Evolutionary conservation across 2,888 invertebrate species (phyloP).

Genomic region (Phanerotoma sp.): DNA sequence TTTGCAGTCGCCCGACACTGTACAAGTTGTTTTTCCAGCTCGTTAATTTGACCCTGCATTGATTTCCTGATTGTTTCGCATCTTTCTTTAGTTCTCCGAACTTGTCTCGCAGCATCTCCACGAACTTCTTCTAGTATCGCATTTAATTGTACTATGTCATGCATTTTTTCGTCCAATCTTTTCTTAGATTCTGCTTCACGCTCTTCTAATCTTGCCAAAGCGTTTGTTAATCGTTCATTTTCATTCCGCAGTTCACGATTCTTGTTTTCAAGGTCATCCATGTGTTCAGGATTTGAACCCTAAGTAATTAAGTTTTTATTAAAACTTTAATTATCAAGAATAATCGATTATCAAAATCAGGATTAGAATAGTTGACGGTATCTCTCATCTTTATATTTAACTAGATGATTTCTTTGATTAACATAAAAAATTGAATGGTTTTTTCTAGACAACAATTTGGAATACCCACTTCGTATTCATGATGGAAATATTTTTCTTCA

Average conservation of each 20-base stretch:
- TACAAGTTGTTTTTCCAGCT: constrained; percentile 69
- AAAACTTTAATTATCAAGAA: not conserved
- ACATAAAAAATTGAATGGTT: no score
- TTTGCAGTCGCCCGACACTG: constrained; percentile 66
- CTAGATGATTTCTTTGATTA: no score
- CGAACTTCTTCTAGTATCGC: constrained; percentile 67
- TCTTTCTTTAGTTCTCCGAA: constrained; percentile 67
- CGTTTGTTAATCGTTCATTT: constrained; percentile 59
- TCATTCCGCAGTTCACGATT: constrained; percentile 60
- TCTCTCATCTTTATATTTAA: no score
- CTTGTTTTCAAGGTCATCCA: constrained; percentile 57
- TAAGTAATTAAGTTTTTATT: constrained; percentile 11
- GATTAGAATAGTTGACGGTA: no score
- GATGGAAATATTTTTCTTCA: no score
- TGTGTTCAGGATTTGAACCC: constrained; percentile 34
- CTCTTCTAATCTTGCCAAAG: constrained; percentile 64
- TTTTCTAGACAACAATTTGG: no score
- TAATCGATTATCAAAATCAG: not conserved
- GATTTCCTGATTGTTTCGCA: constrained; percentile 65
- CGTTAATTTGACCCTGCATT: constrained; percentile 68
- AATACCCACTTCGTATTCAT: no score
- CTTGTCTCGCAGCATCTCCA: constrained; percentile 69
- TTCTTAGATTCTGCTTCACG: constrained; percentile 63
- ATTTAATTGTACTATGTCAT: constrained; percentile 67
- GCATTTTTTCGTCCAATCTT: constrained; percentile 67